Conservation (phyloP, 2,888 invertebrate species). For the Uloborus plumipes region DNA sequence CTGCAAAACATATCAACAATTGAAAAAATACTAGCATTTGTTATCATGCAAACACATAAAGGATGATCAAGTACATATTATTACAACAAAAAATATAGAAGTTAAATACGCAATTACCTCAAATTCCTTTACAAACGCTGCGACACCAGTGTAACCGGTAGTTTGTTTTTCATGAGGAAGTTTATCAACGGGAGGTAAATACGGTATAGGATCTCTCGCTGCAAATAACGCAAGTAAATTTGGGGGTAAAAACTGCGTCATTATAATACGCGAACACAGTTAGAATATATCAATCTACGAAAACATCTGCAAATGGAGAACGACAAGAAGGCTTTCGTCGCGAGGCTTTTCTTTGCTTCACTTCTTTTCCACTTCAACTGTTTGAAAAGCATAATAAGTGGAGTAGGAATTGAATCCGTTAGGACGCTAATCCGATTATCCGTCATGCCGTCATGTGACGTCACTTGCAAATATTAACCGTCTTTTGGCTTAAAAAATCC, state of each 20-base stretch:
- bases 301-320: neutral
- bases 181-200: slow-evolving; percentile 92
- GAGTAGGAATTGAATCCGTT: too few relatives aligned
- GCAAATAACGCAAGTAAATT: slow-evolving; percentile 97
- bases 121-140: slow-evolving; percentile 85
- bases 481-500: too few relatives aligned
- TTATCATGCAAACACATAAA: neutral
- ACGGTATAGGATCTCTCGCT: slow-evolving; percentile 96
- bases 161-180: slow-evolving; percentile 97
- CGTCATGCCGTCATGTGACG: too few relatives aligned
- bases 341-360: neutral
- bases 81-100: neutral
- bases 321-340: too few relatives aligned
- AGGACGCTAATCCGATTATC: too few relatives aligned
- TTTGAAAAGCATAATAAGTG: too few relatives aligned
- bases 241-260: slow-evolving; percentile 99
- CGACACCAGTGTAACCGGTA: slow-evolving; percentile 89
- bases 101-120: slow-evolving; percentile 78
- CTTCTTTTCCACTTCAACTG: neutral
- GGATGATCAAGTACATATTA: neutral
- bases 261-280: slow-evolving; percentile 70
- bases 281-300: neutral
- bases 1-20: neutral
- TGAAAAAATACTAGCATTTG: neutral
- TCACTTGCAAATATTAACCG: too few relatives aligned